Percentiles rank a stretch among this genome's conserved stretches.
Conservation (phyloP, 2,888 invertebrate genomes). For the Lamproptera curius region DNA sequence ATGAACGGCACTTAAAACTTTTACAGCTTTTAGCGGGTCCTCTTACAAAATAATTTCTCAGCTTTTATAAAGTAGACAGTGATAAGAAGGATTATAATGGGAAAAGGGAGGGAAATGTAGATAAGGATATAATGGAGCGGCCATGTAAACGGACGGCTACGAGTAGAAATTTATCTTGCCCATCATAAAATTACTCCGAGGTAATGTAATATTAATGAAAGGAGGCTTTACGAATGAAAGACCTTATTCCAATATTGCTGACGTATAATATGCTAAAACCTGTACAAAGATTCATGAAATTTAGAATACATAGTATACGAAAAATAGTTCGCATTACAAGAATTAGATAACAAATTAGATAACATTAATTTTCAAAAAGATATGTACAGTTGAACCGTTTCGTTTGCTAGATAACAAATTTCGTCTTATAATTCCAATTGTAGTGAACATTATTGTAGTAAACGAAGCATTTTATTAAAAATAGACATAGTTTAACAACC, state of each 20-base stretch:
- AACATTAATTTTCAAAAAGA: no score
- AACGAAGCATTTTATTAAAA: background rate
- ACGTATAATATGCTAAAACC: constrained; percentile 16
- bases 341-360: background rate
- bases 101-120: constrained; percentile 56
- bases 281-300: constrained; percentile 6
- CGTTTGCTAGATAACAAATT: background rate
- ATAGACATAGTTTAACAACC: no score
- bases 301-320: constrained; percentile 10
- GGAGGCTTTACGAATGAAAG: constrained; percentile 15
- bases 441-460: background rate
- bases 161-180: constrained; percentile 38
- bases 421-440: background rate
- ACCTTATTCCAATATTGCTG: constrained; percentile 10
- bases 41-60: constrained; percentile 53
- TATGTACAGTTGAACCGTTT: constrained; percentile 20
- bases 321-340: background rate
- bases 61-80: constrained; percentile 61
- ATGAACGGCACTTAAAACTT: constrained; percentile 45
- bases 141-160: constrained; percentile 53
- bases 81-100: constrained; percentile 67
- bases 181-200: constrained; percentile 28
- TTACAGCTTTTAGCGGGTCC: constrained; percentile 52
- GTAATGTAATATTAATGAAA: constrained; percentile 26
- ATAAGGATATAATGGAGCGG: constrained; percentile 62